phyloP scores from a whole-genome alignment of 2,113 vertebrate genomes.

The Neotragus pygmaeus region DNA sequence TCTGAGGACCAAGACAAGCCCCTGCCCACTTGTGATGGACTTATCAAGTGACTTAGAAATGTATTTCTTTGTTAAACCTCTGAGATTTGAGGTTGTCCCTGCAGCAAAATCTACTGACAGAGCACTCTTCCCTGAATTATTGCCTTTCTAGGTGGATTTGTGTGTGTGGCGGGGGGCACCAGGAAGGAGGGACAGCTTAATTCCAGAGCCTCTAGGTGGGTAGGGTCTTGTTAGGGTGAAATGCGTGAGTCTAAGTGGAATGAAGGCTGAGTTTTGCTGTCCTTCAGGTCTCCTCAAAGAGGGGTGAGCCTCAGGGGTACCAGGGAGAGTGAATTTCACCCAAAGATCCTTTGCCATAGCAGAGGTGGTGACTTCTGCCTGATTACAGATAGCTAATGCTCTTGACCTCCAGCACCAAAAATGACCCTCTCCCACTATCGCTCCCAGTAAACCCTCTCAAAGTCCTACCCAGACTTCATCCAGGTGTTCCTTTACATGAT shows the following conservation, averaged over 20 bases:
- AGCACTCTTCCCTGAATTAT: not conserved
- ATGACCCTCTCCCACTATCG: not conserved
- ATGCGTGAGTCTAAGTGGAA: not conserved
- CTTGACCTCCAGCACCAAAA: not conserved
- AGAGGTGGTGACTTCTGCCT: not conserved
- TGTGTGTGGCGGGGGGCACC: not conserved
- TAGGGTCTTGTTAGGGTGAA: not conserved
- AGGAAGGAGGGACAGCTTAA: not conserved
- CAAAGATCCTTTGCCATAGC: not conserved
- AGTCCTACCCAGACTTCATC: not conserved
- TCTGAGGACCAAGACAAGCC: not conserved
- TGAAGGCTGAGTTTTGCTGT: not conserved
- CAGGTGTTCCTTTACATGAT: not conserved
- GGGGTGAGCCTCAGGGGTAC: not conserved
- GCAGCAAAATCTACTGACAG: not conserved
- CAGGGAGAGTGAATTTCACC: not conserved
- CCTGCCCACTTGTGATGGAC: not conserved
- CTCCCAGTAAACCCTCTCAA: not conserved
- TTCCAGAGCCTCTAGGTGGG: not conserved
- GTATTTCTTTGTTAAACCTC: not conserved
- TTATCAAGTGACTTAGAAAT: not conserved
- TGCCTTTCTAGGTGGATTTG: not conserved
- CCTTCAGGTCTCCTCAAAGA: not conserved
- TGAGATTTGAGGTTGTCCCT: not conserved
- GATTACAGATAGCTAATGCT: not conserved